Evolutionary conservation across 1,140 invertebrate genomes (phyloP).

Genomic region (Trichogramma pretiosum): DNA sequence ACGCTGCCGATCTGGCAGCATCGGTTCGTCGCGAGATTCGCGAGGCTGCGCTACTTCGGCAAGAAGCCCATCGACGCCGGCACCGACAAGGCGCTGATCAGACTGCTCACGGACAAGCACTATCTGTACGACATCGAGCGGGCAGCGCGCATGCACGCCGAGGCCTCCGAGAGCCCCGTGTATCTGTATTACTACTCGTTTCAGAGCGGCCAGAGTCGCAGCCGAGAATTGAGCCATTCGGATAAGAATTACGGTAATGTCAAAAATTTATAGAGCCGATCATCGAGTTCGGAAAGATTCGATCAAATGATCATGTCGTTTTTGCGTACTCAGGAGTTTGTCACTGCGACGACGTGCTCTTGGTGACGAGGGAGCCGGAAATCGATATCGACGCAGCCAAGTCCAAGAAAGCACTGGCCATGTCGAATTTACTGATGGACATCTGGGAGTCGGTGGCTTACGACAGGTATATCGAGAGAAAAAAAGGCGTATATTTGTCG

Average conservation of each 20-base stretch:
- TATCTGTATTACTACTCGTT: constrained; percentile 4
- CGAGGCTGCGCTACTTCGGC: neutral
- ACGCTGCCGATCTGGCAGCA: neutral
- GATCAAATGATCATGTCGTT: neutral
- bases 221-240: neutral
- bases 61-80: neutral
- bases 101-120: constrained; percentile 3
- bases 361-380: neutral
- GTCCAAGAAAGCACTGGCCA: neutral
- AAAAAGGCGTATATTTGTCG: too few species aligned
- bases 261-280: neutral
- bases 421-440: neutral
- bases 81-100: neutral
- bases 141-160: neutral
- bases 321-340: neutral
- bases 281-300: too few species aligned
- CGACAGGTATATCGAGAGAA: constrained; percentile 2
- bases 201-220: neutral
- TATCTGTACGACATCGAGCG: neutral
- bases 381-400: neutral
- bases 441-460: constrained; percentile 2
- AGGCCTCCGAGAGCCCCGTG: neutral
- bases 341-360: neutral
- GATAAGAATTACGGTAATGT: constrained; percentile 1
- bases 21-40: neutral